A percentile compares a stretch with the other conserved stretches of the same genome.
Conservation (phyloP, 2,797 vertebrate genomes). For the Liasis olivaceus region DNA sequence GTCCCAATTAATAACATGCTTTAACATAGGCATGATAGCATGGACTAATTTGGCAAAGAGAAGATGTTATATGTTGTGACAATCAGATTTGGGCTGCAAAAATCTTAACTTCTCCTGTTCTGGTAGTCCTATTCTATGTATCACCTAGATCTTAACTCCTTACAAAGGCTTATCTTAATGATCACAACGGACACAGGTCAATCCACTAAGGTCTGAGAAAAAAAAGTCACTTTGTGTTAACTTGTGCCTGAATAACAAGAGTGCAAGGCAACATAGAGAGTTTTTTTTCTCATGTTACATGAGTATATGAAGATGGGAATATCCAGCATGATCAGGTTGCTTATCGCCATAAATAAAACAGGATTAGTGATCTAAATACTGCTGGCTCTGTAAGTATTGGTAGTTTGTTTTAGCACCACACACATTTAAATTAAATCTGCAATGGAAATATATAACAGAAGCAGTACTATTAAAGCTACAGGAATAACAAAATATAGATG, state of each 20-base stretch:
- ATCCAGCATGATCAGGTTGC: neutral
- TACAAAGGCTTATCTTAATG: neutral
- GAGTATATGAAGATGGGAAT: neutral
- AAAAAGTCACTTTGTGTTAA: neutral
- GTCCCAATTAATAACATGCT: neutral
- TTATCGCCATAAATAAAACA: neutral
- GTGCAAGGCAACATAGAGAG: neutral
- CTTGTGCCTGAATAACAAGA: neutral
- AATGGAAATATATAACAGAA: neutral
- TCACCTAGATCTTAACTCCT: neutral
- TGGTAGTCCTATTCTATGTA: neutral
- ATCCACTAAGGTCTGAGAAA: neutral
- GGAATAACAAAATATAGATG: neutral
- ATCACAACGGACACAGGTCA: neutral
- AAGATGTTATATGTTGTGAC: neutral
- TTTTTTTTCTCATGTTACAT: neutral
- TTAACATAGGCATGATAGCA: neutral
- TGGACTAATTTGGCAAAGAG: neutral
- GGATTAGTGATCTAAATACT: neutral
- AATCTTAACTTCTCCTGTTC: neutral
- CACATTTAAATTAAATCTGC: neutral
- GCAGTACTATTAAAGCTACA: neutral
- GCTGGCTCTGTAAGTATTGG: neutral
- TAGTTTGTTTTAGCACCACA: neutral
- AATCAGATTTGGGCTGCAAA: neutral